Conservation (phyloP, 2,113 vertebrate species). For the Girardinichthys multiradiatus region DNA sequence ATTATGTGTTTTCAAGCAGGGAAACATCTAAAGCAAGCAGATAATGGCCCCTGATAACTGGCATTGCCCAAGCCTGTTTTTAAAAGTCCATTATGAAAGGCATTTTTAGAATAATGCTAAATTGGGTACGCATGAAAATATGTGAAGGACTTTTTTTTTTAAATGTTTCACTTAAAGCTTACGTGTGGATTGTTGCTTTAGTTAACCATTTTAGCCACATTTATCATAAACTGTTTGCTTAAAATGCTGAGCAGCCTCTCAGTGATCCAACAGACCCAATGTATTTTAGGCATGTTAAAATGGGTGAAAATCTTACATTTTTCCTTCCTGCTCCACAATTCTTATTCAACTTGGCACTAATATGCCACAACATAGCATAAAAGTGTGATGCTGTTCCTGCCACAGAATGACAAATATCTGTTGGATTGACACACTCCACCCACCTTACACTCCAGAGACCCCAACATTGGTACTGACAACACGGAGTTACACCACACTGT, state of each 20-base stretch:
- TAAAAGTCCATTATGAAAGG: background rate
- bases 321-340: too few relatives aligned
- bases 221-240: background rate
- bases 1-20: too few relatives aligned
- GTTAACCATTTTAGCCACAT: background rate
- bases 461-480: background rate
- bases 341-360: too few relatives aligned
- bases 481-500: background rate
- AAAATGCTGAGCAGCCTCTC: background rate
- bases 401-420: background rate
- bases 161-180: background rate
- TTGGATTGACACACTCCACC: background rate
- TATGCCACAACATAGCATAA: too few relatives aligned
- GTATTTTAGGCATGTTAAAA: background rate
- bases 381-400: background rate
- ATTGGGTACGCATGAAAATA: background rate
- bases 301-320: background rate
- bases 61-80: background rate
- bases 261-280: background rate
- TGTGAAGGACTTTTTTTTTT: too few relatives aligned
- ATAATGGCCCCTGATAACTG: too few relatives aligned
- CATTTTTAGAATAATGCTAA: background rate
- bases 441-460: background rate
- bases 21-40: too few relatives aligned
- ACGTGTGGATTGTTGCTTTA: background rate